Conservation (phyloP, 2,888 invertebrate species). For the Neelides folsomi region DNA sequence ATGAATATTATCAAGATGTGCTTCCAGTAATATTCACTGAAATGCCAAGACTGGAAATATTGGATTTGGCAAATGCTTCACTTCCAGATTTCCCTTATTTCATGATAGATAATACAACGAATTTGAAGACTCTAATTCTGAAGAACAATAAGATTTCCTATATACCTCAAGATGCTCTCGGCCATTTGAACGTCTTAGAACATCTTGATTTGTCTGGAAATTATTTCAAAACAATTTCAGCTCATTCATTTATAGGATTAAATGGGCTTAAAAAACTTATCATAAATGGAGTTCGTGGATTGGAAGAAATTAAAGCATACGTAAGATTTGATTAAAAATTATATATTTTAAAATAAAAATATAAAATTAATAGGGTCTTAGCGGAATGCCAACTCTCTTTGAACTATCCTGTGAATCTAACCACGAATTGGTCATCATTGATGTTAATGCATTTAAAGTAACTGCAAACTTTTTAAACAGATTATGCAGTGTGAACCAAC, state of each 20-base stretch:
- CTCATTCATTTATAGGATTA: constrained; percentile 17
- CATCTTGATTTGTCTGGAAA: constrained; percentile 26
- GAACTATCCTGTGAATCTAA: constrained; percentile 24
- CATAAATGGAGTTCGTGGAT: constrained; percentile 11
- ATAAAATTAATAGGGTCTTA: constrained; percentile 19
- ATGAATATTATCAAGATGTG: not conserved
- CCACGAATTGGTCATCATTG: constrained; percentile 14
- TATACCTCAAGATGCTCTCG: constrained; percentile 12
- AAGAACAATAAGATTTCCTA: constrained; percentile 20
- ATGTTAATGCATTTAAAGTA: constrained; percentile 21
- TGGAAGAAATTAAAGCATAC: constrained; percentile 18
- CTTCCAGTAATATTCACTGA: constrained; percentile 12
- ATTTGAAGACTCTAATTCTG: constrained; percentile 20
- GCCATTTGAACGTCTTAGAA: constrained; percentile 10
- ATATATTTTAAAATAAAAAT: too few relatives aligned
- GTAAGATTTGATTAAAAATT: too few relatives aligned
- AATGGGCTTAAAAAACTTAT: constrained; percentile 10
- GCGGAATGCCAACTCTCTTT: constrained; percentile 15
- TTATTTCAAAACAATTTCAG: constrained; percentile 13
- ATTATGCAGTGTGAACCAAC: not conserved
- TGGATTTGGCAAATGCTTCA: constrained; percentile 25
- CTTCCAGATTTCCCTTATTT: constrained; percentile 20
- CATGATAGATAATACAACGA: constrained; percentile 17
- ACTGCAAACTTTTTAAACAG: not conserved
- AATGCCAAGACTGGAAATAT: constrained; percentile 17